phyloP scores from a whole-genome alignment of 2,888 invertebrate genomes.

The Sphaeridia pumilis region DNA sequence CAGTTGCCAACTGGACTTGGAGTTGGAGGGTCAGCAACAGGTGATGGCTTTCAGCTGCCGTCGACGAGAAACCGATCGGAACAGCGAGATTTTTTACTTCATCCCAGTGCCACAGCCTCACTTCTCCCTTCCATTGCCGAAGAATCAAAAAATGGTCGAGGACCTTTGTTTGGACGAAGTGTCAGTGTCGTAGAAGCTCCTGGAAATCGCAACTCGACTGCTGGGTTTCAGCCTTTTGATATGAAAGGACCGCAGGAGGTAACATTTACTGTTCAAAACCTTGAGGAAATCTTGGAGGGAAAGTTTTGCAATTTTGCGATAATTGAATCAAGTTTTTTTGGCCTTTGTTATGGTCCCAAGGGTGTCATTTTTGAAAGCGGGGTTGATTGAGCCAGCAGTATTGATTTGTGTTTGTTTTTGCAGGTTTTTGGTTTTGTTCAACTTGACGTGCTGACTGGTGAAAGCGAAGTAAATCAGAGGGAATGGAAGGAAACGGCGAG shows the following conservation, averaged over 20 bases:
- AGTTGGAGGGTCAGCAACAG: background rate
- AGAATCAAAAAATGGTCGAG: conserved; percentile 22
- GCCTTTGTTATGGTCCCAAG: too few species aligned
- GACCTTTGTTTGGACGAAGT: conserved; percentile 4
- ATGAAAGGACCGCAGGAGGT: conserved; percentile 15
- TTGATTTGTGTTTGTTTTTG: too few species aligned
- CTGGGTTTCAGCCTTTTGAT: background rate
- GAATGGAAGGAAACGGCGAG: conserved; percentile 95
- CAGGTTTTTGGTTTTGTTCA: conserved; percentile 73
- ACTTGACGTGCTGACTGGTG: conserved; percentile 68
- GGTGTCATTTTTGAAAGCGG: too few species aligned
- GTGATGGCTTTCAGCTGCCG: conserved; percentile 1
- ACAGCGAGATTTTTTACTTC: conserved; percentile 25
- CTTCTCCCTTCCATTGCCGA: conserved; percentile 32
- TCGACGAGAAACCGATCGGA: conserved; percentile 24
- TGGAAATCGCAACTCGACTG: background rate
- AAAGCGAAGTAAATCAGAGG: conserved; percentile 51
- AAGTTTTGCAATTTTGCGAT: too few species aligned
- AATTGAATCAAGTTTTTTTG: too few species aligned
- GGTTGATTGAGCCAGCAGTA: too few species aligned
- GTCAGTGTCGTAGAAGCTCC: conserved; percentile 11
- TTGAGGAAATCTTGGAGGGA: too few species aligned
- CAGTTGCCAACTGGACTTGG: conserved; percentile 2
- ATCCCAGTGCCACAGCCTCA: conserved; percentile 26
- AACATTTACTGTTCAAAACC: too few species aligned